Evolutionary conservation across 2,113 vertebrate species (phyloP).

Genomic region (Accipiter virgatus): DNA sequence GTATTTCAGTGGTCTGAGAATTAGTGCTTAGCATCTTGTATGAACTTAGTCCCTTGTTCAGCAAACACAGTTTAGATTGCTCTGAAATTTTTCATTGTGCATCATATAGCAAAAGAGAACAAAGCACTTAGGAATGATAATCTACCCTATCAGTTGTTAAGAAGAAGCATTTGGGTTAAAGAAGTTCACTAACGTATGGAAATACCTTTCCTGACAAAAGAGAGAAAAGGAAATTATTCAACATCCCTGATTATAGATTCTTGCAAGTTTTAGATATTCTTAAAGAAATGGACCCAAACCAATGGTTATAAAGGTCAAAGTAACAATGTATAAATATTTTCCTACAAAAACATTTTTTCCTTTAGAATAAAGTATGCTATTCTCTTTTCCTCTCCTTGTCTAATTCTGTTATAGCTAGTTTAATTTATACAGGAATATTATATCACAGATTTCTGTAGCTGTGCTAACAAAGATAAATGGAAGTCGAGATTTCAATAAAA

Average conservation of each 20-base stretch:
- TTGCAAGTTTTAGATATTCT: neutral
- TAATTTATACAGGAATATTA: constrained; percentile 69
- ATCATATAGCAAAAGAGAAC: neutral
- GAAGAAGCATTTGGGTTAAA: neutral
- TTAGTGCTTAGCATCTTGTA: neutral
- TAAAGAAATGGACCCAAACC: neutral
- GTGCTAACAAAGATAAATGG: constrained; percentile 78
- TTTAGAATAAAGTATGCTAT: constrained; percentile 52
- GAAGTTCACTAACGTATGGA: neutral
- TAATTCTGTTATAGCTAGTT: constrained; percentile 59
- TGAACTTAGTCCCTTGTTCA: neutral
- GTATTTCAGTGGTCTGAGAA: neutral
- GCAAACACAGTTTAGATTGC: neutral
- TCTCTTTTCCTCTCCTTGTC: constrained; percentile 50
- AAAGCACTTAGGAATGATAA: neutral
- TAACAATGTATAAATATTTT: constrained; percentile 50
- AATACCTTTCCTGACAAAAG: neutral
- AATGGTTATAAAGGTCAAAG: constrained; percentile 34
- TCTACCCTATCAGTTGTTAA: neutral
- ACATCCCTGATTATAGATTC: neutral
- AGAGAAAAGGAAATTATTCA: neutral
- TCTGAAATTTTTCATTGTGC: neutral
- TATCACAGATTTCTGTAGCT: constrained; percentile 60
- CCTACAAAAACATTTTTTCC: constrained; percentile 45
- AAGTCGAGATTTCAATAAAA: constrained; percentile 72